A percentile compares a stretch with the other conserved stretches of the same genome.
phyloP scores from a whole-genome alignment of 1,140 invertebrate species.

The Tribolium madens region DNA sequence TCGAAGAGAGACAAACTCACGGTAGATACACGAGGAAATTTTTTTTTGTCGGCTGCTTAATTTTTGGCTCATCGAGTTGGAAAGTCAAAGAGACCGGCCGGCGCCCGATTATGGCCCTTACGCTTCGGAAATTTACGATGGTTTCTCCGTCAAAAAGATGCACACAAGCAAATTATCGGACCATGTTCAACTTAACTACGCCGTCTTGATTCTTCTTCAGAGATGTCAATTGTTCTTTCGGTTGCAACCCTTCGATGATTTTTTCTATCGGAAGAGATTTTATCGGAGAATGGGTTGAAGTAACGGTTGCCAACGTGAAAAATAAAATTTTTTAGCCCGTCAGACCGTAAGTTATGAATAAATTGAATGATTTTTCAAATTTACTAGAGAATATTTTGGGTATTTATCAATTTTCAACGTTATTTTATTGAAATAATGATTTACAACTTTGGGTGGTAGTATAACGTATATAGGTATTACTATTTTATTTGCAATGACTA shows the following conservation, averaged over 20 bases:
- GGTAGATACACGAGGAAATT: slow-evolving; percentile 15
- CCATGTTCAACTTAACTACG: slow-evolving; percentile 36
- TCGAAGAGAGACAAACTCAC: neutral
- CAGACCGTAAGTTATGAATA: too few species aligned
- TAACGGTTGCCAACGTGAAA: too few species aligned
- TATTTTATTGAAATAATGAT: too few species aligned
- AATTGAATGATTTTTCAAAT: too few species aligned
- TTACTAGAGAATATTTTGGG: too few species aligned
- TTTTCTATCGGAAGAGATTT: neutral
- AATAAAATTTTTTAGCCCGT: too few species aligned
- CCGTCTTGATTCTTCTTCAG: slow-evolving; percentile 31
- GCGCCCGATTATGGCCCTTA: slow-evolving; percentile 41
- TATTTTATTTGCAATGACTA: too few species aligned
- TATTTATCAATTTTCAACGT: too few species aligned
- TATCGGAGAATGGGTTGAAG: too few species aligned
- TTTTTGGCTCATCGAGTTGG: slow-evolving; percentile 61
- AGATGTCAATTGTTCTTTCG: slow-evolving; percentile 30
- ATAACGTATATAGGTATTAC: too few species aligned
- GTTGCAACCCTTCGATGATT: slow-evolving; percentile 36
- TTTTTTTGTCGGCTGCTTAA: slow-evolving; percentile 57
- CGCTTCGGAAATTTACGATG: slow-evolving; percentile 36
- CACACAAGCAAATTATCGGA: slow-evolving; percentile 40
- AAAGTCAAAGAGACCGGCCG: slow-evolving; percentile 59
- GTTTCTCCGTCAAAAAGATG: slow-evolving; percentile 9
- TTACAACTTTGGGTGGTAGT: too few species aligned